Conservation (phyloP, 2,888 invertebrate genomes). For the Cryptocephalus primarius region DNA sequence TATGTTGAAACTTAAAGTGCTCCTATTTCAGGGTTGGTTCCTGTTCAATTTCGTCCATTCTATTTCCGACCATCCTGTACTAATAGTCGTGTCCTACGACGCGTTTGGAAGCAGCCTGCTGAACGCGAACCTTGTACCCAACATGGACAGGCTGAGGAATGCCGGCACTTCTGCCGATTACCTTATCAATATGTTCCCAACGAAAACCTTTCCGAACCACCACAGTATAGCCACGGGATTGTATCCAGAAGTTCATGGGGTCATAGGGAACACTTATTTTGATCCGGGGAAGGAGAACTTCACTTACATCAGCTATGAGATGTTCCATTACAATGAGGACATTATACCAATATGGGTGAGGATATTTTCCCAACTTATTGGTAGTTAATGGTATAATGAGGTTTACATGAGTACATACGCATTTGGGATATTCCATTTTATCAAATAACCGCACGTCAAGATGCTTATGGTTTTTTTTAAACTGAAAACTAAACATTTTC, state of each 20-base stretch:
- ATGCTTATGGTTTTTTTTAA: too few species aligned
- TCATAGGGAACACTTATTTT: conserved; percentile 50
- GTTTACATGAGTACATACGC: too few species aligned
- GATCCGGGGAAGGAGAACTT: conserved; percentile 37
- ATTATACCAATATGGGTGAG: conserved; percentile 50
- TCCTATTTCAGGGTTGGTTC: too few species aligned
- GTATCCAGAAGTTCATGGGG: conserved; percentile 57
- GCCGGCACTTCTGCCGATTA: conserved; percentile 47
- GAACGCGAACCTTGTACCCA: conserved; percentile 44
- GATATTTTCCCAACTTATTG: neutral
- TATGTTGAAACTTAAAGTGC: too few species aligned
- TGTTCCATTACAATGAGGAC: conserved; percentile 46
- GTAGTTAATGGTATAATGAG: too few species aligned
- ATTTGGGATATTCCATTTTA: too few species aligned
- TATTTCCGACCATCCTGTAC: conserved; percentile 36
- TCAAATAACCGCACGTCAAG: too few species aligned
- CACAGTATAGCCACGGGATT: conserved; percentile 60
- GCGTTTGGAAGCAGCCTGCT: conserved; percentile 61
- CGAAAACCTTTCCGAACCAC: conserved; percentile 68
- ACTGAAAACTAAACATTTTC: too few species aligned
- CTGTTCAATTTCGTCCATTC: neutral
- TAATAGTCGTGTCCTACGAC: conserved; percentile 57
- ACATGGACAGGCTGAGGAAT: conserved; percentile 43
- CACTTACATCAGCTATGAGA: conserved; percentile 30
- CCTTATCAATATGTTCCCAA: conserved; percentile 52